These are phyloP conservation scores for Cepphus grylle DNA, from an alignment of 2,113 vertebrate genomes.

Conservation along the genomic window DNA sequence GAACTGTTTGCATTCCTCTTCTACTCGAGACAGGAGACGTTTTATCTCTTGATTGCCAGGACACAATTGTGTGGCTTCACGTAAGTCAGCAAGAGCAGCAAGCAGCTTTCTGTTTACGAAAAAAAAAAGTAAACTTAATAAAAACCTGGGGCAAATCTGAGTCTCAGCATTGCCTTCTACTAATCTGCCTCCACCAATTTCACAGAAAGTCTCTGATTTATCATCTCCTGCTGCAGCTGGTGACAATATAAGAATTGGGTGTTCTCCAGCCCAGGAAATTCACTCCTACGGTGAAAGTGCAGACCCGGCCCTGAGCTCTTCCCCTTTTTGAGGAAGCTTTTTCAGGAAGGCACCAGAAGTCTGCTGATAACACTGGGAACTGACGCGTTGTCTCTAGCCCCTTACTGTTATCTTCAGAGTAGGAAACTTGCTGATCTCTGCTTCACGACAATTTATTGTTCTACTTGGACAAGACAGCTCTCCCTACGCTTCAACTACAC, in stretches of 20 bases:
- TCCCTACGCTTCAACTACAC: background rate
- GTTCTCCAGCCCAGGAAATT: background rate
- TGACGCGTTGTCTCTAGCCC: background rate
- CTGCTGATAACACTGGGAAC: background rate
- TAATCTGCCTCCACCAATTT: background rate
- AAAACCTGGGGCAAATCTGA: background rate
- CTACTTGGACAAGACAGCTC: background rate
- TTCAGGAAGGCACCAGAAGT: background rate
- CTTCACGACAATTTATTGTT: no score
- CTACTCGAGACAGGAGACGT: constrained; percentile 87
- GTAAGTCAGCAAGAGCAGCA: constrained; percentile 88
- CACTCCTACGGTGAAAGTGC: background rate
- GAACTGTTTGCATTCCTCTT: constrained; percentile 93
- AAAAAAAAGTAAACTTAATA: background rate
- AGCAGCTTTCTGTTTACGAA: constrained; percentile 81
- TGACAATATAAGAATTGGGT: background rate
- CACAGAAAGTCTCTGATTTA: background rate
- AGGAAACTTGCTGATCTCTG: background rate
- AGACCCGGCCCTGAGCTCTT: background rate
- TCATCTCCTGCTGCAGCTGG: background rate
- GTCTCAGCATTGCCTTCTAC: background rate
- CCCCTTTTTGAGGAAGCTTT: background rate
- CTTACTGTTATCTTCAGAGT: background rate
- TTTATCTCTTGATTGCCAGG: constrained; percentile 92
- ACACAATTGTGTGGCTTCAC: constrained; percentile 90